Conservation (phyloP, 2,113 vertebrate genomes). For the Hydrochoerus hydrochaeris region DNA sequence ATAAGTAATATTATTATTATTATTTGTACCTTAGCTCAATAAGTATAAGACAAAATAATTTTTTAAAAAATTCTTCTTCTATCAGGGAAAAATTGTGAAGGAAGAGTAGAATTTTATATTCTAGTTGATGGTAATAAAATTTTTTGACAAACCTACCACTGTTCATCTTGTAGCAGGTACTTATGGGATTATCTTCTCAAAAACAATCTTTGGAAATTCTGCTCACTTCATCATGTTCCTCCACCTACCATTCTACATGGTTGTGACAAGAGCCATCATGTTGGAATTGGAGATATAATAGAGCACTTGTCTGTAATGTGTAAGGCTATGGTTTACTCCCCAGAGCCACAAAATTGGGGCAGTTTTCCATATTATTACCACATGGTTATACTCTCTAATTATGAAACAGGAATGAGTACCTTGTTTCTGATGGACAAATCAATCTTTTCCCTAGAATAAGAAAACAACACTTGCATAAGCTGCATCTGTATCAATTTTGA, state of each 20-base stretch:
- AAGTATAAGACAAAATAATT: not conserved
- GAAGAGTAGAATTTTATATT: not conserved
- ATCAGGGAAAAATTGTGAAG: not conserved
- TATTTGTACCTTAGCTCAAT: no score
- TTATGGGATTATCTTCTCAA: not conserved
- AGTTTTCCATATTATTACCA: not conserved
- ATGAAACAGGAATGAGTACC: not conserved
- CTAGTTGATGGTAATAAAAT: not conserved
- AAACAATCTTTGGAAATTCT: constrained; percentile 38
- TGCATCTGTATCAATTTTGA: not conserved
- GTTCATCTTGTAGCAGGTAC: not conserved
- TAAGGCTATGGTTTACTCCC: not conserved
- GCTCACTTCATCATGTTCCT: not conserved
- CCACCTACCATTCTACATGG: not conserved
- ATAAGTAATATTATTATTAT: not conserved
- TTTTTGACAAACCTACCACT: not conserved
- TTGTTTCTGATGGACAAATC: not conserved
- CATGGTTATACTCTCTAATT: not conserved
- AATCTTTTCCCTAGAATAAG: not conserved
- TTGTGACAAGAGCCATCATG: not conserved
- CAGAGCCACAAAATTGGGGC: no score
- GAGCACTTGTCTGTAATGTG: not conserved
- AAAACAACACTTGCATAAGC: not conserved
- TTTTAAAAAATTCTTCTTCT: not conserved
- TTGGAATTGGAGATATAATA: not conserved